These are phyloP conservation scores for Platygyra sinensis DNA, from an alignment of 64 coral and sea anemone genomes.

Conservation along the genomic window DNA sequence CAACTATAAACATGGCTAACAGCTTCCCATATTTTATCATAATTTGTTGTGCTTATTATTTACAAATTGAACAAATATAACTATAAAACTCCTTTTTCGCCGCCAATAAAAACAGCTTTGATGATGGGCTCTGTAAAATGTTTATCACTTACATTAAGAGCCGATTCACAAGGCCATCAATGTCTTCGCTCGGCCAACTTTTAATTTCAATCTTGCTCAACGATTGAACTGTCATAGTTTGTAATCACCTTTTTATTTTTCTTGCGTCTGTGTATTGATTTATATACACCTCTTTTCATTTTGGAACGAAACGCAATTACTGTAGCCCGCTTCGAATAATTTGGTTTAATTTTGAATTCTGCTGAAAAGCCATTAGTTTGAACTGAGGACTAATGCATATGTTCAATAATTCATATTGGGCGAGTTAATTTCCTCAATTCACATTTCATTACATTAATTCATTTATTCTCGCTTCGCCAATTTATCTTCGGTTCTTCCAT, in stretches of 20 bases:
- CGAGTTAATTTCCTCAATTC: slow-evolving; percentile 30
- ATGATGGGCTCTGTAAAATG: neutral
- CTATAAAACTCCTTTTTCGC: neutral
- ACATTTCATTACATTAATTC: slow-evolving; percentile 25
- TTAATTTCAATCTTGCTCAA: neutral
- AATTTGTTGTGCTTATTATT: no score
- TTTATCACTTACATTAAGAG: neutral
- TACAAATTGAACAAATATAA: neutral
- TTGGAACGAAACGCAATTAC: neutral
- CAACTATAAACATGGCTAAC: no score
- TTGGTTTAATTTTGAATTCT: neutral
- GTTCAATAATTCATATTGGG: neutral
- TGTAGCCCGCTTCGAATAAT: neutral
- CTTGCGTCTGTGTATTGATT: neutral
- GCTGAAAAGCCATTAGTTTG: neutral
- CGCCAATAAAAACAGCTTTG: neutral
- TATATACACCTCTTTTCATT: neutral
- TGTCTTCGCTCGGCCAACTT: neutral
- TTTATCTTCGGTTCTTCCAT: neutral
- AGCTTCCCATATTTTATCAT: no score
- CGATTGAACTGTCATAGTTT: neutral
- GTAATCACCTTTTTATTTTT: neutral
- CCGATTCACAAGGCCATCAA: neutral
- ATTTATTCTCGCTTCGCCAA: neutral
- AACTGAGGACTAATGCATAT: neutral